These are phyloP conservation scores for Astatotilapia flaviijosephi DNA, from an alignment of 2,113 vertebrate genomes.

Conservation along the genomic window DNA sequence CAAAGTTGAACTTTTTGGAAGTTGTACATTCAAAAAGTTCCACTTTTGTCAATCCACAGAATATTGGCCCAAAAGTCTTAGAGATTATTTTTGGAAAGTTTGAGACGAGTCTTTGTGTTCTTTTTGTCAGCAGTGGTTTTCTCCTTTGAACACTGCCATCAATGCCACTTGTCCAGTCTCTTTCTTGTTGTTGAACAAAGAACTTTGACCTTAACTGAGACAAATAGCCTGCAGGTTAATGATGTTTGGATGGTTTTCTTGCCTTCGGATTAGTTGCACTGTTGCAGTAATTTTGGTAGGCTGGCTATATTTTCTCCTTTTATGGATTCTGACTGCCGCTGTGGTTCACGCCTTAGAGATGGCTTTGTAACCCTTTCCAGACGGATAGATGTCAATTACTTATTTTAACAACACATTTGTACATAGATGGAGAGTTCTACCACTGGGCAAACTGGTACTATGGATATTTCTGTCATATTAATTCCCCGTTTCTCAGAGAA, in stretches of 20 bases:
- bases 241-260: neutral
- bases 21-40: neutral
- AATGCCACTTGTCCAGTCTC: neutral
- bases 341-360: neutral
- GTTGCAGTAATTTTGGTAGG: neutral
- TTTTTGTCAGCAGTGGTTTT: neutral
- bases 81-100: neutral
- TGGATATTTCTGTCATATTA: neutral
- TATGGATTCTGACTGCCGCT: neutral
- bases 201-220: neutral
- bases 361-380: neutral
- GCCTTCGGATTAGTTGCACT: neutral
- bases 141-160: neutral
- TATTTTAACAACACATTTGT: neutral
- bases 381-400: accelerated
- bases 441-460: neutral
- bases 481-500: neutral
- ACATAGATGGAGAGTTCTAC: neutral
- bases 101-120: neutral
- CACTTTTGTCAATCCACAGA: neutral
- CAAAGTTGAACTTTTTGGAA: neutral
- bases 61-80: neutral
- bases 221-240: neutral
- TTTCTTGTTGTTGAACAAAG: neutral
- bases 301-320: neutral